Evolutionary conservation across 37 sponge, comb jelly and placozoan genomes (phyloP).

Genomic region (Oopsacas minuta): DNA sequence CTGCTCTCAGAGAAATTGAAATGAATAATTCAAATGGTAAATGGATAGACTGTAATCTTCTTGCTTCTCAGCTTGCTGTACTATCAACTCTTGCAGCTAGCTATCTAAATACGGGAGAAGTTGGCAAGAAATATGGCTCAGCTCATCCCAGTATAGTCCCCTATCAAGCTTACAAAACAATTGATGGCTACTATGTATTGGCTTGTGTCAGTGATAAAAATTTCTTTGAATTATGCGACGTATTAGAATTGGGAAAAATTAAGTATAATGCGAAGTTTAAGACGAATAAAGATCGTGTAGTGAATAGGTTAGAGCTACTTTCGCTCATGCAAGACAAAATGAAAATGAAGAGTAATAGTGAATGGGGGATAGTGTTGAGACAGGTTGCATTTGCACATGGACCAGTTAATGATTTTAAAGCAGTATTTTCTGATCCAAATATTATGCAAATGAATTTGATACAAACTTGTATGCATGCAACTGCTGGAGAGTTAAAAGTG

Average conservation of each 20-base stretch:
- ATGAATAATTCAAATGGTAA: conserved; percentile 35
- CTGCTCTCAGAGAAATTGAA: conserved; percentile 38
- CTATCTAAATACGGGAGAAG: conserved; percentile 48
- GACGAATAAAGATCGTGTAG: conserved; percentile 41
- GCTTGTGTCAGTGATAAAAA: conserved; percentile 55
- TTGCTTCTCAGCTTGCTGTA: conserved; percentile 45
- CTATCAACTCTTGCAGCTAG: conserved; percentile 45
- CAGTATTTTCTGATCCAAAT: conserved; percentile 45
- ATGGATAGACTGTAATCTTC: conserved; percentile 42
- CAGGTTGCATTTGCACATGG: conserved; percentile 31
- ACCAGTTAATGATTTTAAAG: conserved; percentile 39
- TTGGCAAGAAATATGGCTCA: conserved; percentile 38
- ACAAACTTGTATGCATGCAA: not conserved
- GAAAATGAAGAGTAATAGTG: not conserved
- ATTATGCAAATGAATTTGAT: conserved; percentile 17
- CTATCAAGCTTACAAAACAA: conserved; percentile 56
- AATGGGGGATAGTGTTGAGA: conserved; percentile 34
- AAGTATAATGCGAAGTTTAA: conserved; percentile 28
- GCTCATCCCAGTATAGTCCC: conserved; percentile 66
- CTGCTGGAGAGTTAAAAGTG: not conserved
- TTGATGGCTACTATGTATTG: conserved; percentile 38
- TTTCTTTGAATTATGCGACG: conserved; percentile 37
- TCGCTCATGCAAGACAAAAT: conserved; percentile 26
- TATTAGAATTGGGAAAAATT: conserved; percentile 28
- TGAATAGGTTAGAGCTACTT: conserved; percentile 38